Conservation (phyloP, 2,888 invertebrate species). For the Phorcus lineatus region DNA sequence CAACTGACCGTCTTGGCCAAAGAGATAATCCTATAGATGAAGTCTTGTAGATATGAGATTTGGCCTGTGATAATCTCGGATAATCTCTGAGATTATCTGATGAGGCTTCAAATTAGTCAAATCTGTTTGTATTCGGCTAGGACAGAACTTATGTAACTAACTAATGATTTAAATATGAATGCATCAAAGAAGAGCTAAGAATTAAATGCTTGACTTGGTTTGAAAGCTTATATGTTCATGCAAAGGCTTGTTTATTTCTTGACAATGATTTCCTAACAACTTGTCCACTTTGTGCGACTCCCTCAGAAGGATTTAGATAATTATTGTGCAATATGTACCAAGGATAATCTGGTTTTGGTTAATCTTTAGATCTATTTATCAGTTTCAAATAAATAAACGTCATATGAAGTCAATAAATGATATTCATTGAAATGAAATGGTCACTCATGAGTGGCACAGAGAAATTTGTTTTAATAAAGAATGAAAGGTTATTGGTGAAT, state of each 20-base stretch:
- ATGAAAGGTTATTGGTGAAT: no score
- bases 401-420: no score
- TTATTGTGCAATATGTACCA: no score
- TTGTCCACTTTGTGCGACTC: background rate
- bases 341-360: no score
- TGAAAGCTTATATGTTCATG: background rate
- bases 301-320: no score
- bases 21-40: constrained; percentile 20
- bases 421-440: no score
- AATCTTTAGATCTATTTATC: no score
- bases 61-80: background rate
- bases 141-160: background rate
- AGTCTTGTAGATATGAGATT: constrained; percentile 7
- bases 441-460: no score
- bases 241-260: background rate
- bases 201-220: background rate
- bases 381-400: no score
- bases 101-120: background rate
- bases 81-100: constrained; percentile 7
- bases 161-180: background rate
- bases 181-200: background rate
- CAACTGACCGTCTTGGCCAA: background rate
- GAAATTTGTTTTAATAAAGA: no score
- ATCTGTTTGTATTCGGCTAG: background rate
- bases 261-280: constrained; percentile 10